Base-by-base conservation (phyloP, 2,113 vertebrate species). In the Petaurus breviceps region DNA sequence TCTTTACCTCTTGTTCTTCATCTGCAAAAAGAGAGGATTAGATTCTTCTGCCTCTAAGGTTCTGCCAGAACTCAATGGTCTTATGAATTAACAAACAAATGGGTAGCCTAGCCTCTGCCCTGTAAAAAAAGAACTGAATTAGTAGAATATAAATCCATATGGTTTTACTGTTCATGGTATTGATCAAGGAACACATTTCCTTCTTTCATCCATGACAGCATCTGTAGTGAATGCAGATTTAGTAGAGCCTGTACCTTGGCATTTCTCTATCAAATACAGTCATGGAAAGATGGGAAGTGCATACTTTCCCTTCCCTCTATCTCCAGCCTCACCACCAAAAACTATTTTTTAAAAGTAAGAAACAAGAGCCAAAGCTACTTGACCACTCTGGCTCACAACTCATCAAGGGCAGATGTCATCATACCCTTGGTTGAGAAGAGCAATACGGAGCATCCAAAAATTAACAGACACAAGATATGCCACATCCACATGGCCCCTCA, bases 361-460 rank as follows among this genome's bases (percentile, higher is more conserved):
- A 84, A 43, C 68, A 84, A 84, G 68, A 22, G 2, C 57, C 57
- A 68, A 68, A 68, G 57, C 28, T 68, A 84, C n/a, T 84, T 89
- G 92, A 94, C 53, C 28, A 92, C 89, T 96, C 47, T 93, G 9
- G 77, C 92, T 95, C 94, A 92, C 19, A n/a, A 43, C 6, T 84
- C 19, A 84, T 43, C n/a, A 84, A 43, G 68, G 93, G 92, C 93
- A 93, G n/a, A 4, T 91, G 93, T 68, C 3, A 94, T 43, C 51
- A 53, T 95, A 24, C 22, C 43, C 50, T 96, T 92, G 51, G 47
- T 97, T 97, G 97, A 95, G 95, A 96, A 96, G 97, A 97, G 93
- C 84, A 97, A 96, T 12, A 97, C 97, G 97, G 96, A 98, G 97
- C 96, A 97, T 97, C 96, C 57, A 95, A 97, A 93, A 98, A 97